Evolutionary conservation across 2,113 vertebrate genomes (phyloP), one percentile per base, ranked within the genome.

Genomic region (Callocephalon fimbriatum): DNA sequence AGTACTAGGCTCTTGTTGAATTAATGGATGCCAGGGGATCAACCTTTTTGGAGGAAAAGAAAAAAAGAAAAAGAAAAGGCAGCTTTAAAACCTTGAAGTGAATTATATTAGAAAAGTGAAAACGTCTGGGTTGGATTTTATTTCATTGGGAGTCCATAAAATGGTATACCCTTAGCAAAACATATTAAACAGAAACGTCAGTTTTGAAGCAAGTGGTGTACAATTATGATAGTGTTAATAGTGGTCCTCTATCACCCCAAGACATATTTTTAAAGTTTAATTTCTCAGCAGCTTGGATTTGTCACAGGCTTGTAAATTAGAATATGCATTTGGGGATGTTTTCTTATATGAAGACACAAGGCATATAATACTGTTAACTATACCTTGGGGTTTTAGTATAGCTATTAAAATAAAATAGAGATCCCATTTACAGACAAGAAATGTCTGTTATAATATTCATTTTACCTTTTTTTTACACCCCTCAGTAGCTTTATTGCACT

Each of bases 21-120:
- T 99, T 99, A 99, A 99, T 98, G 98, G 98, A 98, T 98, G 98
- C 98, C 98, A 97, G 93, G 98, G 98, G 98, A 99, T 98, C 98
- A 97, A 59, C 97, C 96, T 98, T 98, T 95, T 48, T 42, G 83
- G 96, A 97, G 95, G 94, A 98, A 92, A 92, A 90, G 90, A 91
- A 97, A 89, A 96, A 98, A 98, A 98, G 97, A 98, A 98, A 98
- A 95, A 95, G 97, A 98, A 97, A 98, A 98, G 98, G 98, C 98
- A 98, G 97, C 97, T 98, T 99, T 99, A 98, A 98, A 98, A 97
- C 98, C 98, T 98, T 94, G 81, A 86, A 93, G 96, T 98, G 98
- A 99, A 97, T 98, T 99, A 98, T 98, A 93, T 98, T 98, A 97
- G 98, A 96, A 98, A 99, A 99, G 98, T 98, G 98, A 98, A 98